Conservation (phyloP, 2,797 vertebrate genomes). For the Ctenosaura bakeri region DNA sequence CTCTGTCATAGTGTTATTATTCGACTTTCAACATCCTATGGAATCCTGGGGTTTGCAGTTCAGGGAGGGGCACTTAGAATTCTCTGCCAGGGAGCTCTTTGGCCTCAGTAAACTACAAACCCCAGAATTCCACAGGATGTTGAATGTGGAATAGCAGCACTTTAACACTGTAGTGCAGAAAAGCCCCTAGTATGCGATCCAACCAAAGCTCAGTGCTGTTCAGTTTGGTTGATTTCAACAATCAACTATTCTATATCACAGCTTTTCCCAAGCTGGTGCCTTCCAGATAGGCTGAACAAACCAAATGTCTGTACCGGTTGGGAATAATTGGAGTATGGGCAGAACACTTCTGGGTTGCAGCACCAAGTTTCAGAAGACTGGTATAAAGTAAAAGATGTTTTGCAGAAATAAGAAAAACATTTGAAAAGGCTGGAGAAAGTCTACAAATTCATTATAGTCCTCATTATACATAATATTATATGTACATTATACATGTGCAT, state of each 20-base stretch:
- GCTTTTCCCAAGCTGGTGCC: not conserved
- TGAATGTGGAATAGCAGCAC: no score
- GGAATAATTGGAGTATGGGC: not conserved
- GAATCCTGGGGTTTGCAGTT: no score
- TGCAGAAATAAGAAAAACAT: not conserved
- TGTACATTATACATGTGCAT: no score
- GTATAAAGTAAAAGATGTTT: not conserved
- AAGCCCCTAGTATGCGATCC: not conserved
- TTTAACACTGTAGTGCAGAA: no score
- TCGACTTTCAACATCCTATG: no score
- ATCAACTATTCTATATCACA: not conserved
- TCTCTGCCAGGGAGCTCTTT: no score
- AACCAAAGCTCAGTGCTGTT: not conserved
- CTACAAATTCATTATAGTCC: not conserved
- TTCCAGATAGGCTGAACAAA: not conserved
- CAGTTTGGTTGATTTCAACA: not conserved
- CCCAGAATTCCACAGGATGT: no score
- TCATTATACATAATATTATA: no score
- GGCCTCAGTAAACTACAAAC: no score
- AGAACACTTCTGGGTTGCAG: not conserved
- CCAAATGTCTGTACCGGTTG: not conserved
- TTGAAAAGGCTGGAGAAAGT: not conserved
- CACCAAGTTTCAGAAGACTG: not conserved
- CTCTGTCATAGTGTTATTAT: no score
- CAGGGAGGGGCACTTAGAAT: no score